phyloP scores from a whole-genome alignment of 2,797 vertebrate species.

The Staurois parvus region DNA sequence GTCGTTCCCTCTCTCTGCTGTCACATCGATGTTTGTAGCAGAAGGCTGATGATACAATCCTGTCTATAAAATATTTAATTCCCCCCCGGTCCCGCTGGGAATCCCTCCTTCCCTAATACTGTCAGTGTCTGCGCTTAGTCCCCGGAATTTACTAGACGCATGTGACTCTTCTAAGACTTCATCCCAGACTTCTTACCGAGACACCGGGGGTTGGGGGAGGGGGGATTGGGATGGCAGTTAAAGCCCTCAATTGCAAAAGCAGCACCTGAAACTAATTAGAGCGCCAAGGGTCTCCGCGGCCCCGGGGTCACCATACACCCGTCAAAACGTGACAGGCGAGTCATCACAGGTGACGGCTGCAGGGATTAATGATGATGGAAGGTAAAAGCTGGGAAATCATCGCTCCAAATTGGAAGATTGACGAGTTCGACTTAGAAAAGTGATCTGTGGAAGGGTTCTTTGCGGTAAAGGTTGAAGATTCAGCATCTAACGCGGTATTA shows the following conservation, averaged over 20 bases:
- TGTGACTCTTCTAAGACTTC: slow-evolving; percentile 16
- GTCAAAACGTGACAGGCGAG: slow-evolving; percentile 35
- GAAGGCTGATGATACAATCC: slow-evolving; percentile 47
- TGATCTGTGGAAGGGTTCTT: background rate
- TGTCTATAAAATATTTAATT: slow-evolving; percentile 50
- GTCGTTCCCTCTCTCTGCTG: slow-evolving; percentile 45
- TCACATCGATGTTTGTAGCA: slow-evolving; percentile 54
- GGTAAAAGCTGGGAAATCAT: background rate
- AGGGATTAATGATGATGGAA: slow-evolving; percentile 20
- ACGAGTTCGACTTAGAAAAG: background rate
- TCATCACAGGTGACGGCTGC: slow-evolving; percentile 36
- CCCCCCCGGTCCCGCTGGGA: slow-evolving; percentile 23
- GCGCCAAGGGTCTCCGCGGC: background rate
- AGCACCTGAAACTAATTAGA: slow-evolving; percentile 40
- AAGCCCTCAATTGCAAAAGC: background rate
- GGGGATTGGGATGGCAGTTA: background rate
- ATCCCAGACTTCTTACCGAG: background rate
- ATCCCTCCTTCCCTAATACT: slow-evolving; percentile 24
- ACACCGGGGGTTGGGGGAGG: background rate
- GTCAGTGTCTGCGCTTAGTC: slow-evolving; percentile 48
- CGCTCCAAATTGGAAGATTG: background rate
- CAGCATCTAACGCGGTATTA: too few relatives aligned
- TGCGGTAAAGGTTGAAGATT: background rate
- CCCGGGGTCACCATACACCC: slow-evolving; percentile 6
- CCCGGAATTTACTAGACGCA: slow-evolving; percentile 41